These are phyloP conservation scores for human DNA, from an alignment of 2,113 vertebrate species.

Conservation along the genomic window DNA sequence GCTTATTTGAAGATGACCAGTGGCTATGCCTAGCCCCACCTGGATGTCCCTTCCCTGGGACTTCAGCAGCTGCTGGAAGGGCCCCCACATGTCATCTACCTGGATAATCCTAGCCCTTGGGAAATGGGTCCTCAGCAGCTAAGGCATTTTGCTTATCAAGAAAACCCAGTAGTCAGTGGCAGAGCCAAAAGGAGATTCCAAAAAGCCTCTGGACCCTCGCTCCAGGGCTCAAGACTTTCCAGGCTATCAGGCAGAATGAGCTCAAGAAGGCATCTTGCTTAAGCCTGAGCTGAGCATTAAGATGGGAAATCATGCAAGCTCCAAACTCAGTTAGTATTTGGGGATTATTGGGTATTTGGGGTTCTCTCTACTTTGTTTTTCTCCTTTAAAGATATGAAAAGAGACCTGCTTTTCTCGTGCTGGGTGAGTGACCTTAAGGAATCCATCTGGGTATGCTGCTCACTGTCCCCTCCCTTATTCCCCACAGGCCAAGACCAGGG, in stretches of 20 bases:
- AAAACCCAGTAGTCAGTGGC: neutral
- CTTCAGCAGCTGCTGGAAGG: neutral
- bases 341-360: neutral
- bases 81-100: neutral
- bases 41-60: too few species aligned
- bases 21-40: neutral
- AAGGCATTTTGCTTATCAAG: neutral
- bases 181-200: neutral
- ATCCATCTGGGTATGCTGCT: neutral
- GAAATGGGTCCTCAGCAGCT: neutral
- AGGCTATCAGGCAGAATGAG: neutral
- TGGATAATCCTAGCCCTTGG: too few species aligned
- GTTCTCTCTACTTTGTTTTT: neutral
- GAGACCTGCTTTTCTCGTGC: neutral
- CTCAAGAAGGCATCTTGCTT: neutral
- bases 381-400: slow-evolving; percentile 14
- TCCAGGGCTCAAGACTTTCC: neutral
- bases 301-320: neutral
- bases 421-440: neutral
- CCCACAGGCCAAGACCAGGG: neutral
- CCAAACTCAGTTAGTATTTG: neutral
- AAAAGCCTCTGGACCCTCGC: neutral
- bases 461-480: neutral
- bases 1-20: neutral
- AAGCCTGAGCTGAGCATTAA: neutral